Percentiles rank a stretch among this genome's conserved stretches.
Evolutionary conservation across 2,797 vertebrate species (phyloP).

Genomic region (Myotis pilosus): DNA sequence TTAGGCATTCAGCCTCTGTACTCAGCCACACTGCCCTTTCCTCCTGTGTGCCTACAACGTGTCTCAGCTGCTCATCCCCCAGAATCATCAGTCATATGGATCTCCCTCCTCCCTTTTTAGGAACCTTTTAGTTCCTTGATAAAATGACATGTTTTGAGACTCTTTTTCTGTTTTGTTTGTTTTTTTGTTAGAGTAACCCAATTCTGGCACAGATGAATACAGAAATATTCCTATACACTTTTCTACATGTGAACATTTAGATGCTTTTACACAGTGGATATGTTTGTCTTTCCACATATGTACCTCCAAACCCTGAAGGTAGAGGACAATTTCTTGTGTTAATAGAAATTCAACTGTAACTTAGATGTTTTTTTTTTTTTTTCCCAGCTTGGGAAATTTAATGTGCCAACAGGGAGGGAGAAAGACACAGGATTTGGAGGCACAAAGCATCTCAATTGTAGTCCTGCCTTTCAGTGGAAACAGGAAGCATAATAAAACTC

Average conservation of each 20-base stretch:
- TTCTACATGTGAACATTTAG: not conserved
- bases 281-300: not conserved
- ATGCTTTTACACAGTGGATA: not conserved
- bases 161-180: too few species aligned
- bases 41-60: too few species aligned
- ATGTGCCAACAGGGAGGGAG: conserved; percentile 44
- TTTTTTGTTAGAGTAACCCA: not conserved
- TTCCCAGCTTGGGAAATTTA: conserved; percentile 54
- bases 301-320: not conserved
- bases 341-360: conserved; percentile 4
- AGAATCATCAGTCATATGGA: not conserved
- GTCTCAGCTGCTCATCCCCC: not conserved
- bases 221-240: not conserved
- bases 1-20: not conserved
- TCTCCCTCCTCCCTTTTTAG: not conserved
- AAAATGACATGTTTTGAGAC: not conserved
- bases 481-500: conserved; percentile 61
- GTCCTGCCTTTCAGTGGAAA: conserved; percentile 66
- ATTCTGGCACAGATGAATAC: not conserved
- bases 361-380: not conserved
- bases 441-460: conserved; percentile 49
- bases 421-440: conserved; percentile 35
- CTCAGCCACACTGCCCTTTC: not conserved
- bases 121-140: not conserved
- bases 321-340: conserved; percentile 25